Evolutionary conservation across 2,797 vertebrate genomes (phyloP).

Genomic region (Pteropus rufus): DNA sequence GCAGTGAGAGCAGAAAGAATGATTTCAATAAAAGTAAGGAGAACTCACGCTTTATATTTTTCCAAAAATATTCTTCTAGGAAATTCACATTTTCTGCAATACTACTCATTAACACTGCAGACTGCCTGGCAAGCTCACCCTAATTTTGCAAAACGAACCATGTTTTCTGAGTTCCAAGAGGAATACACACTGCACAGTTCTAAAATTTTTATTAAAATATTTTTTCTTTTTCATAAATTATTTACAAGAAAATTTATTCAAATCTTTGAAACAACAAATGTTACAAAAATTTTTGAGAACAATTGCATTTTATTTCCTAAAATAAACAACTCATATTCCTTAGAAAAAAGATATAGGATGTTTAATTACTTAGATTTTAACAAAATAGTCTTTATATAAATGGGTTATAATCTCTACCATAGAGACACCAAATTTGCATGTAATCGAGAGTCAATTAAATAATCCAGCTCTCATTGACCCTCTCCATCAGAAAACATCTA

Average conservation of each 20-base stretch:
- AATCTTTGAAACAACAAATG: not conserved
- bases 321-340: conserved; percentile 27
- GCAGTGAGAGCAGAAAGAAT: not conserved
- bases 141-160: not conserved
- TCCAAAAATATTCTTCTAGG: not conserved
- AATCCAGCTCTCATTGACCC: not conserved
- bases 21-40: not conserved
- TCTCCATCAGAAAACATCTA: not conserved
- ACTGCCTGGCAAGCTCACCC: not conserved
- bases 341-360: conserved; percentile 18
- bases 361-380: conserved; percentile 32
- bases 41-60: not conserved
- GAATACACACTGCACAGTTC: conserved; percentile 24
- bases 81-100: conserved; percentile 13
- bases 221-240: conserved; percentile 42
- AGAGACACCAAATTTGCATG: conserved; percentile 23
- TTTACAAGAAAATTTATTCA: conserved; percentile 10
- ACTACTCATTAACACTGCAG: not conserved
- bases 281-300: conserved; percentile 29
- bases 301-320: not conserved
- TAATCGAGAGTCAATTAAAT: conserved; percentile 12
- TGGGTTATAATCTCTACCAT: not conserved
- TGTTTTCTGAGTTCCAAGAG: conserved; percentile 34
- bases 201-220: conserved; percentile 68
- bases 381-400: conserved; percentile 2